These are phyloP conservation scores for Trichechus manatus DNA, from an alignment of 2,113 vertebrate species.

Conservation along the genomic window DNA sequence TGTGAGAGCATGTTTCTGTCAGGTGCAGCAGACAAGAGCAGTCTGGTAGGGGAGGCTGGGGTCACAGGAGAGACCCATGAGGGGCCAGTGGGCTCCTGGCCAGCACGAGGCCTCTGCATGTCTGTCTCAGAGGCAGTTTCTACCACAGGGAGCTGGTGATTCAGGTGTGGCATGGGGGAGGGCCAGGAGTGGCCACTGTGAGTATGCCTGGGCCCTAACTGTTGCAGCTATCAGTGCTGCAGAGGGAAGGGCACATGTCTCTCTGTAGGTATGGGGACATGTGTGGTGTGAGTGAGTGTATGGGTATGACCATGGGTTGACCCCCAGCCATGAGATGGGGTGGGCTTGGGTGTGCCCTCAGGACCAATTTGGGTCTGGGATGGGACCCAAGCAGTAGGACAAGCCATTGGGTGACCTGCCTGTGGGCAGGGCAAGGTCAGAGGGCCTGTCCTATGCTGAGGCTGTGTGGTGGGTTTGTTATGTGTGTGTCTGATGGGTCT, in stretches of 20 bases:
- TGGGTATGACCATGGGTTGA: too few species aligned
- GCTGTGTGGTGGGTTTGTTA: neutral
- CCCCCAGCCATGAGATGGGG: neutral
- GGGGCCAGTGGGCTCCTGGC: neutral
- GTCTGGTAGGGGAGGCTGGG: neutral
- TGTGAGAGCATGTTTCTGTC: neutral
- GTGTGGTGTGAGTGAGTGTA: neutral
- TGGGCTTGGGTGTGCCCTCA: neutral
- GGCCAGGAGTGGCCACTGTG: neutral
- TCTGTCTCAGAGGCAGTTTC: too few species aligned
- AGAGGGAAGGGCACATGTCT: neutral
- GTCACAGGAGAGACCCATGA: neutral
- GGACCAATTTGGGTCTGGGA: neutral
- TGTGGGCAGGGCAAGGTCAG: neutral
- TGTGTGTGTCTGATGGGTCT: neutral
- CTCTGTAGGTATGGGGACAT: neutral
- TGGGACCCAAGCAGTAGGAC: neutral
- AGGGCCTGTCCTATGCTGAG: neutral
- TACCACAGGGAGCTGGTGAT: neutral
- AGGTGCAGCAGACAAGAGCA: neutral
- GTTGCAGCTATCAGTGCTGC: neutral
- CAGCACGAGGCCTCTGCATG: fast-evolving
- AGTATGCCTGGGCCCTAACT: neutral
- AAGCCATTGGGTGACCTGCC: neutral
- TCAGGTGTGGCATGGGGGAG: too few species aligned